Evolutionary conservation across 2,797 vertebrate species (phyloP).

Genomic region (Morus bassanus): DNA sequence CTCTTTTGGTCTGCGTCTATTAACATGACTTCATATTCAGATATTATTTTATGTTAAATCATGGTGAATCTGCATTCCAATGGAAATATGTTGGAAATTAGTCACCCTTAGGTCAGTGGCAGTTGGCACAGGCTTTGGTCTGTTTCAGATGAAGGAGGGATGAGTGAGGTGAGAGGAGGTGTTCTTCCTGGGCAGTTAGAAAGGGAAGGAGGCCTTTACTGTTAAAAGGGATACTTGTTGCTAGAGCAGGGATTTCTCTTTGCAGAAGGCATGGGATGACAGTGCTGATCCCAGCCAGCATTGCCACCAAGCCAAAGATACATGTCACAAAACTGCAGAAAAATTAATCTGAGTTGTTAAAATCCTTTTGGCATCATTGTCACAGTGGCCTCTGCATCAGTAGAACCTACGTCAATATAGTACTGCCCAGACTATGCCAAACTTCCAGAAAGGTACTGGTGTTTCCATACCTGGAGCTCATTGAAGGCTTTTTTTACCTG

Average conservation of each 20-base stretch:
- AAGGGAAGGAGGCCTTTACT: background rate
- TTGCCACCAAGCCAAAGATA: background rate
- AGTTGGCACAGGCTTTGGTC: background rate
- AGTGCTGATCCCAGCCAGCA: background rate
- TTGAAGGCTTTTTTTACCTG: background rate
- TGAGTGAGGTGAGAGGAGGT: background rate
- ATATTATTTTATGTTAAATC: slow-evolving; percentile 13
- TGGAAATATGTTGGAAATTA: slow-evolving; percentile 1
- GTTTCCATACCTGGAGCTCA: background rate
- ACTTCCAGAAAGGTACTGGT: background rate
- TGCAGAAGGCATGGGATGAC: background rate
- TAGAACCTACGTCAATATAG: background rate
- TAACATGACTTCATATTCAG: slow-evolving; percentile 3
- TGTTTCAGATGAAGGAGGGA: background rate
- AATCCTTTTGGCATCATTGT: background rate
- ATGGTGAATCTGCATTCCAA: background rate
- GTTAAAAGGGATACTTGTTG: background rate
- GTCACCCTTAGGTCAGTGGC: background rate
- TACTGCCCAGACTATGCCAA: background rate
- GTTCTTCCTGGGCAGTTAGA: background rate
- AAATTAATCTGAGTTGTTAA: background rate
- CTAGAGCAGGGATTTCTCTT: background rate
- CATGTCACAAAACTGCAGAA: background rate
- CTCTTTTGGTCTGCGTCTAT: background rate
- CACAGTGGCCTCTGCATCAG: background rate